These are phyloP conservation scores for Asteroscopus sphinx DNA, from an alignment of 2,888 invertebrate genomes.

Conservation along the genomic window DNA sequence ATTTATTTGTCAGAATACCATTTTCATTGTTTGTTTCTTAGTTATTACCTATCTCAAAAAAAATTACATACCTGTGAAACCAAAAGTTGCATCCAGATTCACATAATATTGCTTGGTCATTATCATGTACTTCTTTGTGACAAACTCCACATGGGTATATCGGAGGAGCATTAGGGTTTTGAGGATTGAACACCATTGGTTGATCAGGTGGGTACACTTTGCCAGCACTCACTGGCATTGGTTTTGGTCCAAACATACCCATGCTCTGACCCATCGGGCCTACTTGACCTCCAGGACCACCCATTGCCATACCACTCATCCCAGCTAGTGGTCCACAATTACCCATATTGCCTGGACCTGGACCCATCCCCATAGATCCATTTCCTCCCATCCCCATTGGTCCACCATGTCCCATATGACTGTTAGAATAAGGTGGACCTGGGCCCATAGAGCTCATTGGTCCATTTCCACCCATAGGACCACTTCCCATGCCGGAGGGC, in stretches of 20 bases:
- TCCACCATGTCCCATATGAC: constrained; percentile 88
- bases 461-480: constrained; percentile 89
- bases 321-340: constrained; percentile 86
- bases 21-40: too few species aligned
- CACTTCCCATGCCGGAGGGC: constrained; percentile 89
- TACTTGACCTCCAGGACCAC: constrained; percentile 87
- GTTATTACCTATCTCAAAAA: constrained; percentile 3
- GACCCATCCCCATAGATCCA: constrained; percentile 86
- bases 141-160: constrained; percentile 99
- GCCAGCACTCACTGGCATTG: constrained; percentile 97
- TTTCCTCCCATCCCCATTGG: constrained; percentile 87
- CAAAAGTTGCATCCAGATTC: constrained; percentile 99
- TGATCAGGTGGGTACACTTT: constrained; percentile 98
- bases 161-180: constrained; percentile 99
- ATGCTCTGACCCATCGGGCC: constrained; percentile 91
- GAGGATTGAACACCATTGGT: constrained; percentile 99
- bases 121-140: constrained; percentile 99
- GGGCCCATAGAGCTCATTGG: constrained; percentile 87
- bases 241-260: constrained; percentile 94
- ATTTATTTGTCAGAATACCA: too few species aligned
- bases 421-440: constrained; percentile 84
- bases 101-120: constrained; percentile 99
- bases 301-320: constrained; percentile 89
- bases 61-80: constrained; percentile 95
- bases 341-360: constrained; percentile 86